These are phyloP conservation scores for Gambusia yucatana DNA, from an alignment of 2,797 vertebrate species.

Conservation along the genomic window DNA sequence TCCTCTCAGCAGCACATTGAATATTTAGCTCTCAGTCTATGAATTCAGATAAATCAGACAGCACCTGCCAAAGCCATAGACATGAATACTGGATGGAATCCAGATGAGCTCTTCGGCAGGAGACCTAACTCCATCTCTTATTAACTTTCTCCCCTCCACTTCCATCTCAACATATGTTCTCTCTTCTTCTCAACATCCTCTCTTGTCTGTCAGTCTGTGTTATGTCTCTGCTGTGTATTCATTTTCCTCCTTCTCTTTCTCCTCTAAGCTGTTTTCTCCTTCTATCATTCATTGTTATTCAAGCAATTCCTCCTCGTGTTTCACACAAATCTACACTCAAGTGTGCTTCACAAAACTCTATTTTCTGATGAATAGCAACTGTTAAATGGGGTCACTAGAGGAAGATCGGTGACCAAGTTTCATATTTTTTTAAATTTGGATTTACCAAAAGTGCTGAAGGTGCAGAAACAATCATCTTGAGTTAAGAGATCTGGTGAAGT, in stretches of 20 bases:
- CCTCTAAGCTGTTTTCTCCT: conserved; percentile 15
- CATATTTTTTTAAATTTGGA: background rate
- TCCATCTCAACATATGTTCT: conserved; percentile 5
- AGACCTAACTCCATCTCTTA: conserved; percentile 41
- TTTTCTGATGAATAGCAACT: background rate
- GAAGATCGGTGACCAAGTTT: background rate
- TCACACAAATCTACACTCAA: conserved; percentile 5
- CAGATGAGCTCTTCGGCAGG: conserved; percentile 40
- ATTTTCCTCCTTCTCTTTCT: conserved; percentile 5
- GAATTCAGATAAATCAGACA: conserved; percentile 43
- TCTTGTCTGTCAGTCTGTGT: conserved; percentile 22
- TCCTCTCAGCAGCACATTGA: conserved; percentile 34
- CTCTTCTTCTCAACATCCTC: conserved; percentile 10
- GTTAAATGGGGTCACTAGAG: background rate
- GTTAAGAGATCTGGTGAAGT: background rate
- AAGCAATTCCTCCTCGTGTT: conserved; percentile 2
- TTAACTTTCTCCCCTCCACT: conserved; percentile 34
- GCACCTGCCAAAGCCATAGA: conserved; percentile 45
- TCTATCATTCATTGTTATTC: conserved; percentile 8
- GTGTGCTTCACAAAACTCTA: background rate
- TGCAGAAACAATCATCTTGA: background rate
- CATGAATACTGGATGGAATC: conserved; percentile 52
- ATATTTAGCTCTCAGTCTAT: conserved; percentile 49
- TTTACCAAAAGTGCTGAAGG: background rate
- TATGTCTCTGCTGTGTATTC: conserved; percentile 19